Evolutionary conservation across 1,140 invertebrate genomes (phyloP).

Genomic region (Pollicipes pollicipes): DNA sequence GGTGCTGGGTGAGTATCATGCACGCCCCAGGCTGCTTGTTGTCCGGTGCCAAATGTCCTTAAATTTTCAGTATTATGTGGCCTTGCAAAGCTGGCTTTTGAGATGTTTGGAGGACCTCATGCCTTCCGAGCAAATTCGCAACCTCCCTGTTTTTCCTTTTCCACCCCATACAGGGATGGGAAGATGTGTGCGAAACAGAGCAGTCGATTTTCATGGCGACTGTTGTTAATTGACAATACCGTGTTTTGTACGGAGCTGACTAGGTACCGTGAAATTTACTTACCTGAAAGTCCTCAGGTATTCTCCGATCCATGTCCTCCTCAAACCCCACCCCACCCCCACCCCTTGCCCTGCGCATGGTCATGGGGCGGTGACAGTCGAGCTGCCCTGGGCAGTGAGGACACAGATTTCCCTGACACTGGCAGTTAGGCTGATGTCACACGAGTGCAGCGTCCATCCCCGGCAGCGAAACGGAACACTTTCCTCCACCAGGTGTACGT

Average conservation of each 20-base stretch:
- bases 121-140: not conserved
- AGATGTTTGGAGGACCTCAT: conserved; percentile 3
- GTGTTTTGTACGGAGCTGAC: too few species aligned
- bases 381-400: too few species aligned
- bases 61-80: too few species aligned
- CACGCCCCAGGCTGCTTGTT: too few species aligned
- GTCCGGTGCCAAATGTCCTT: too few species aligned
- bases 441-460: too few species aligned
- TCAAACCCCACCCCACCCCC: not conserved
- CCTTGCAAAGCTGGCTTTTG: not conserved
- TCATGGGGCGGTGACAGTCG: not conserved
- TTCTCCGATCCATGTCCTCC: too few species aligned
- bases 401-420: too few species aligned
- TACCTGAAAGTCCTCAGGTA: not conserved
- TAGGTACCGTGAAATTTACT: not conserved
- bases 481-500: conserved; percentile 51
- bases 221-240: conserved; percentile 4
- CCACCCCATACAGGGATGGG: too few species aligned
- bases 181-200: too few species aligned
- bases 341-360: not conserved
- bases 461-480: too few species aligned
- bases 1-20: conserved; percentile 61
- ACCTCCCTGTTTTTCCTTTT: too few species aligned
- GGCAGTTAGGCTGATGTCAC: not conserved
- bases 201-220: conserved; percentile 5